These are phyloP conservation scores for Caenorhabditis sp. DNA, from an alignment of 2,888 invertebrate genomes.

Conservation along the genomic window DNA sequence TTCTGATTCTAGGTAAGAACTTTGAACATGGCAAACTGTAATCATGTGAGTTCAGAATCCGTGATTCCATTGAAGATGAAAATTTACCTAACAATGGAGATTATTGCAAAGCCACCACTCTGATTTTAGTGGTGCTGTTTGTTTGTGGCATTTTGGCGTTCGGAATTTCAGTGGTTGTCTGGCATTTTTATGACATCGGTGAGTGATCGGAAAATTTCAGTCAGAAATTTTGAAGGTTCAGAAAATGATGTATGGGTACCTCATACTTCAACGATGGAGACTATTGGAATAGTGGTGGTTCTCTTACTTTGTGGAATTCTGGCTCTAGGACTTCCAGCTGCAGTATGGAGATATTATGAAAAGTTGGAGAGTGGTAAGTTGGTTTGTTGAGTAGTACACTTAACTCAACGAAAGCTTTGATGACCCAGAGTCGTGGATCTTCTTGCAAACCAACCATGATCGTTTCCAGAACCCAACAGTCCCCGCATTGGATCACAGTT, in stretches of 20 bases:
- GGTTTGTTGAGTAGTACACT: too few relatives aligned
- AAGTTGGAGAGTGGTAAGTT: conserved; percentile 1
- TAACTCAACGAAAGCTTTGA: too few relatives aligned
- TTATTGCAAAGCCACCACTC: neutral
- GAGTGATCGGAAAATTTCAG: neutral
- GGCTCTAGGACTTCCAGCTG: conserved; percentile 8
- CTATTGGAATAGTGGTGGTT: neutral
- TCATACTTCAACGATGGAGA: neutral
- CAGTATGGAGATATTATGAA: neutral
- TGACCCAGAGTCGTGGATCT: too few relatives aligned
- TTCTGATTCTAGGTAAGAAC: neutral
- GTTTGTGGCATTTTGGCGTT: conserved; percentile 17
- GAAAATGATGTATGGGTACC: neutral
- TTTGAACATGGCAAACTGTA: neutral
- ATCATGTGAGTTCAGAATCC: neutral
- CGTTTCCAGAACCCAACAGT: too few relatives aligned
- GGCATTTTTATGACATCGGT: neutral
- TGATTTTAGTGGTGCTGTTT: conserved; percentile 5
- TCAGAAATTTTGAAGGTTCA: neutral
- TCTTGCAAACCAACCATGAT: too few relatives aligned
- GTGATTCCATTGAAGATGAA: neutral
- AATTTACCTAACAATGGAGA: neutral
- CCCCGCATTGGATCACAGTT: too few relatives aligned
- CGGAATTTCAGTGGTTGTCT: neutral
- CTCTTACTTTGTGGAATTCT: neutral